Conservation (phyloP, 2,888 invertebrate genomes). For the Heteropelma amictum region DNA sequence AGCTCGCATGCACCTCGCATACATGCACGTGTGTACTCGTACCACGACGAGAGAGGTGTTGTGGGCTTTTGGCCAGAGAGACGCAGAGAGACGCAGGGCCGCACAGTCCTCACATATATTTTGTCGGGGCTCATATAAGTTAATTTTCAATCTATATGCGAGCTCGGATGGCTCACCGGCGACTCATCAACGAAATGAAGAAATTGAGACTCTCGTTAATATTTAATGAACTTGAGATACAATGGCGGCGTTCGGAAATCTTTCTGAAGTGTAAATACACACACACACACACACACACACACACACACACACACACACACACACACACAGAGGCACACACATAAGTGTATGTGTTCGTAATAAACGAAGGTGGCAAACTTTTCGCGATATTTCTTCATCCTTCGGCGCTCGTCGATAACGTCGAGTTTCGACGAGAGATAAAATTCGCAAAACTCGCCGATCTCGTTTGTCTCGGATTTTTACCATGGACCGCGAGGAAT, state of each 20-base stretch:
- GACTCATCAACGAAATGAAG: conserved; percentile 77
- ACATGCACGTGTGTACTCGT: too few species aligned
- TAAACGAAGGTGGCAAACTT: not conserved
- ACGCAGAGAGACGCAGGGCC: conserved; percentile 47
- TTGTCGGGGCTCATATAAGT: conserved; percentile 78
- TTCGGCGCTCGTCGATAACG: not conserved
- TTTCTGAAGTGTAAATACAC: not conserved
- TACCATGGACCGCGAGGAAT: not conserved
- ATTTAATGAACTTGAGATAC: conserved; percentile 76
- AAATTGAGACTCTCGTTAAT: conserved; percentile 77
- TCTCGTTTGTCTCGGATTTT: not conserved
- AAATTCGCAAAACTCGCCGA: not conserved
- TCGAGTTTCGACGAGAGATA: not conserved
- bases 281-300: conserved; percentile 19
- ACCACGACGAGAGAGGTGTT: too few species aligned
- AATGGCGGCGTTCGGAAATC: conserved; percentile 59
- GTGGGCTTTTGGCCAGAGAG: conserved; percentile 1
- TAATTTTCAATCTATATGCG: conserved; percentile 79
- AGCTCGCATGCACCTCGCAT: conserved; percentile 62
- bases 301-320: conserved; percentile 15
- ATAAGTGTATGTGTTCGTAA: not conserved
- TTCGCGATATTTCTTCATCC: not conserved
- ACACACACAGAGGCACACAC: not conserved
- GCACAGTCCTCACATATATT: conserved; percentile 71
- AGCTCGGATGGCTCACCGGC: conserved; percentile 72